Base-by-base conservation (phyloP, 2,888 invertebrate species). In the Frankliniella fusca region DNA sequence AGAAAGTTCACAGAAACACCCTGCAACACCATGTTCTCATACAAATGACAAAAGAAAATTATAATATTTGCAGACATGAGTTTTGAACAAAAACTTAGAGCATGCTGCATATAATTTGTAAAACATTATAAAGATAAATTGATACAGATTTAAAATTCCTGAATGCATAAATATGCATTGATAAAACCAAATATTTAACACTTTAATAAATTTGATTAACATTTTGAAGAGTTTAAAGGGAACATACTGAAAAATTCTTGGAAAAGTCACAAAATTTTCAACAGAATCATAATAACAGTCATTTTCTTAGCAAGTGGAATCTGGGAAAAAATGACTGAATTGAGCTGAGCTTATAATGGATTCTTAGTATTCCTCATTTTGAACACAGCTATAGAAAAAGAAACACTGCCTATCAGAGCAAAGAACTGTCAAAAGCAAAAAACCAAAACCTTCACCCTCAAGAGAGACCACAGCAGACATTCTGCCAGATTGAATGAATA, bases 381-480 rank as follows among this genome's bases (percentile, higher is more conserved):
- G 38, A 38, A 2, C 38, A 38, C 38, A 38, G 38, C 38, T 38
- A 38, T 38, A 38, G 38, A 38, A 38, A 38, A 3, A 3, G 38
- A 38, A 38, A 38, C 38, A 38, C 61, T 61, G 61, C 61, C 61
- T 61, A n/a, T 20, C 18, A 61, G 61, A 61, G 61, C 11, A 61
- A 18, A 20, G 61, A 11, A 18, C 8, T 61, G 61, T 7, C 61
- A 61, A 38, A 38, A 61, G 61, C 61, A 61, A 0, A 61, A 38
- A 38, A 54, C 54, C 70, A 76, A 23, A 76, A 76, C 70, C 70
- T 76, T 76, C 70, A 76, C 70, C 70, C 23, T 76, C 23, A 76
- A 76, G 12, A 76, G 9, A 76, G 61, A 61, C 54, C 11, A 61
- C 61, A 61, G 15, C 20, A 54, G 20, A 54, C 15, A 54, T 0